Base-by-base conservation (phyloP, 2,797 vertebrate genomes). In the Serranus cabrilla region DNA sequence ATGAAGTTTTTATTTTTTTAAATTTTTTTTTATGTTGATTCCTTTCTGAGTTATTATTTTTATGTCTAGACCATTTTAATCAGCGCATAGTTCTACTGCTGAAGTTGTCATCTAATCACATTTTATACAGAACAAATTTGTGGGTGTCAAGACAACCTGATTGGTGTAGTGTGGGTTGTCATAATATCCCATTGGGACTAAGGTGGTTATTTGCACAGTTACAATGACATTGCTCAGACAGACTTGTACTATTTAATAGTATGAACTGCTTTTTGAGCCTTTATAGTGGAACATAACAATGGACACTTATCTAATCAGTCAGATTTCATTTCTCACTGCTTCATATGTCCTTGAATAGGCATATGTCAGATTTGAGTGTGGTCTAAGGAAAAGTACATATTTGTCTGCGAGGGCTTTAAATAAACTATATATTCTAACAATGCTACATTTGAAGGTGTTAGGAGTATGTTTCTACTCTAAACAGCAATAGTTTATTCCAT, bases 121-220 rank as follows among this genome's bases (percentile, higher is more conserved):
- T 67, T 76, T 59, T 58, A 43, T 65, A 23, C 42, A 13, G 50
- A 49, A 50, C 58, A 57, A 49, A 52, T 59, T 27, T 60, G 46
- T 39, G 51, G 64, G 34, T 82, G 81, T 84, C 64, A 76, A 23
- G 71, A 39, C 68, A 80, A 69, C 60, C 51, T 65, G 55, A 71
- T 39, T 60, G 59, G 21, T 27, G 6, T 12, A 18, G 40, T 17
- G 31, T 18, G 50, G n/a, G 43, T 59, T 58, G 58, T 81, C 11
- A 71, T 64, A 58, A 76, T 57, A 63, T 71, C 56, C 57, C 18
- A 18, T 1, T 0, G 11, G 58, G 40, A 25, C 52, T 31, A 71
- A 74, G 43, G 52, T 16, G 45, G 68, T 49, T 54, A 42, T 76
- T 79, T 76, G 65, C 42, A 71, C 23, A 31, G 59, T 60, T 66